Conservation (phyloP, 2,888 invertebrate species). For the Phortica okadai region DNA sequence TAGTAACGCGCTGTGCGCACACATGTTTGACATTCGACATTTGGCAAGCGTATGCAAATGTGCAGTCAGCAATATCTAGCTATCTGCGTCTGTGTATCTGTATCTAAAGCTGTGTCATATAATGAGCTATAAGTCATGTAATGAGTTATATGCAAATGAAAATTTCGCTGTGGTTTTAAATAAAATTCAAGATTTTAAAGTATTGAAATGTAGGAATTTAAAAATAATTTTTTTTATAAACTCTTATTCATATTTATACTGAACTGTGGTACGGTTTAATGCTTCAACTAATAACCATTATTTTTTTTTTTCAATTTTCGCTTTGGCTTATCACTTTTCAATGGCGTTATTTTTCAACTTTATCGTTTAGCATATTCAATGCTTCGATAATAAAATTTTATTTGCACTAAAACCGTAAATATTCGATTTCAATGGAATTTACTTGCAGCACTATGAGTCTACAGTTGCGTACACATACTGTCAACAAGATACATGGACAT, state of each 20-base stretch:
- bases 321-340: neutral
- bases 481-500: neutral
- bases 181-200: neutral
- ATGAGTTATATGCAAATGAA: slow-evolving; percentile 54
- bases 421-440: slow-evolving; percentile 1
- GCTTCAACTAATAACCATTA: neutral
- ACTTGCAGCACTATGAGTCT: no score
- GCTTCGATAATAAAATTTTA: slow-evolving; percentile 50
- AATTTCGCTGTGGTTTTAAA: slow-evolving; percentile 2
- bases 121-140: slow-evolving; percentile 63
- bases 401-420: slow-evolving; percentile 51
- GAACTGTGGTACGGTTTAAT: neutral
- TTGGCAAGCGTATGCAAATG: slow-evolving; percentile 25
- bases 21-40: slow-evolving; percentile 20
- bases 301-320: neutral
- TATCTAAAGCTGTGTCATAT: slow-evolving; percentile 23
- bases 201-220: slow-evolving; percentile 23
- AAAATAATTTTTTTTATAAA: slow-evolving; percentile 52
- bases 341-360: slow-evolving; percentile 50
- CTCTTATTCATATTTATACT: slow-evolving; percentile 20
- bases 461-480: neutral
- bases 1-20: neutral
- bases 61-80: neutral
- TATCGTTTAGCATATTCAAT: slow-evolving; percentile 51
- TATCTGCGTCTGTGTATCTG: neutral